A percentile compares a stretch with the other conserved stretches of the same genome.
These are phyloP conservation scores for Pseudolaguvia tuberculata DNA, from an alignment of 2,113 vertebrate genomes.

Conservation along the genomic window DNA sequence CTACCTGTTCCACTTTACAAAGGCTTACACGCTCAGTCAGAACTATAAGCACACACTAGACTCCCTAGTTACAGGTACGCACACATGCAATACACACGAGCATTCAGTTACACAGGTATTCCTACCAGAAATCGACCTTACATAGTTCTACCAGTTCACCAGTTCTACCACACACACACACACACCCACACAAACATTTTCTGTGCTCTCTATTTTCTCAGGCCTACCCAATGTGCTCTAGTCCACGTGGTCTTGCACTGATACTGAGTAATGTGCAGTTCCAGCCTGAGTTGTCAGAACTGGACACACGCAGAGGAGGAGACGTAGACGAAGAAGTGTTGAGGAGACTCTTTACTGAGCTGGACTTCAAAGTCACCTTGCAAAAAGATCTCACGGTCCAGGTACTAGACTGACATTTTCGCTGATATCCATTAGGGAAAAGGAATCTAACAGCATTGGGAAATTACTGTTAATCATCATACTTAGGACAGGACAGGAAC, in stretches of 20 bases:
- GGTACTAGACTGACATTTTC: conserved; percentile 60
- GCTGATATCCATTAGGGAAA: no score
- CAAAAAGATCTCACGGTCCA: conserved; percentile 75
- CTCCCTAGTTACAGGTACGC: neutral
- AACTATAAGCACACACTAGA: neutral
- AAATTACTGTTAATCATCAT: no score
- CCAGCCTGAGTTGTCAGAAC: conserved; percentile 69
- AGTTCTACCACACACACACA: no score
- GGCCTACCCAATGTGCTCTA: conserved; percentile 83
- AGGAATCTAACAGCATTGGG: no score
- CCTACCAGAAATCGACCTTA: neutral
- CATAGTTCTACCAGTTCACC: no score
- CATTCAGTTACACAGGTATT: neutral
- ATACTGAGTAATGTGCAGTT: conserved; percentile 90
- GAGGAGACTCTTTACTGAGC: conserved; percentile 77
- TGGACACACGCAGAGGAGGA: conserved; percentile 84
- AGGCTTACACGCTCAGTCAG: conserved; percentile 60
- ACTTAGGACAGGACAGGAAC: no score
- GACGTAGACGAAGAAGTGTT: conserved; percentile 83
- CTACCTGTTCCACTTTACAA: conserved; percentile 72
- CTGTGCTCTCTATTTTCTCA: conserved; percentile 48
- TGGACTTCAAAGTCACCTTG: conserved; percentile 78
- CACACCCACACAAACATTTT: neutral
- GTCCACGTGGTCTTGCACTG: conserved; percentile 81
- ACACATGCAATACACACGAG: neutral